These are phyloP conservation scores for Chouioia cunea DNA, from an alignment of 2,888 invertebrate genomes.

Conservation along the genomic window DNA sequence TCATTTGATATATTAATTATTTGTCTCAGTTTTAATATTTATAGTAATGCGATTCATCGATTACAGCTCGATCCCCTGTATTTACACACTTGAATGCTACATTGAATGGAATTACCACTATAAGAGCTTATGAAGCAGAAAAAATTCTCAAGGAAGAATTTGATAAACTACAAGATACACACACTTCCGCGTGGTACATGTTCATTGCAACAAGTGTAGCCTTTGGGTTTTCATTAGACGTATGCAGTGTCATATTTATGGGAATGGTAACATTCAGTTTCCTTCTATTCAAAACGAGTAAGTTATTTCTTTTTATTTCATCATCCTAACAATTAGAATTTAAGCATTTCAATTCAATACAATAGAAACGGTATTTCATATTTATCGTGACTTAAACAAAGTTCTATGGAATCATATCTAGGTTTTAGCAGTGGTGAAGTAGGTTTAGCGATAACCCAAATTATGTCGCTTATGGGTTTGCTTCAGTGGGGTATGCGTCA, in stretches of 20 bases:
- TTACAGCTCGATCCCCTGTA: constrained; percentile 74
- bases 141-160: constrained; percentile 75
- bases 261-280: constrained; percentile 78
- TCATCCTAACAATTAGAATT: background rate
- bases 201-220: constrained; percentile 68
- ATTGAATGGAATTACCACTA: no score
- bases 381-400: no score
- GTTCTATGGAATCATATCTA: no score
- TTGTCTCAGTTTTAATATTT: constrained; percentile 60
- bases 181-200: constrained; percentile 69
- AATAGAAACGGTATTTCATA: no score
- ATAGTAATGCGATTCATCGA: constrained; percentile 3
- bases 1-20: no score
- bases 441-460: constrained; percentile 69
- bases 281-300: constrained; percentile 63
- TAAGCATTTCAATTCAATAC: no score
- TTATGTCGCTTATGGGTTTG: constrained; percentile 66
- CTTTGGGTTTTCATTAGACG: constrained; percentile 73
- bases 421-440: constrained; percentile 59
- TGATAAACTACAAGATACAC: constrained; percentile 71
- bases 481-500: no score
- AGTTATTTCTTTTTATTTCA: constrained; percentile 12
- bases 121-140: constrained; percentile 77
- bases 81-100: no score
- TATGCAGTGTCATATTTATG: constrained; percentile 76